These are phyloP conservation scores for Clarias magur DNA, from an alignment of 2,113 vertebrate genomes.

Conservation along the genomic window DNA sequence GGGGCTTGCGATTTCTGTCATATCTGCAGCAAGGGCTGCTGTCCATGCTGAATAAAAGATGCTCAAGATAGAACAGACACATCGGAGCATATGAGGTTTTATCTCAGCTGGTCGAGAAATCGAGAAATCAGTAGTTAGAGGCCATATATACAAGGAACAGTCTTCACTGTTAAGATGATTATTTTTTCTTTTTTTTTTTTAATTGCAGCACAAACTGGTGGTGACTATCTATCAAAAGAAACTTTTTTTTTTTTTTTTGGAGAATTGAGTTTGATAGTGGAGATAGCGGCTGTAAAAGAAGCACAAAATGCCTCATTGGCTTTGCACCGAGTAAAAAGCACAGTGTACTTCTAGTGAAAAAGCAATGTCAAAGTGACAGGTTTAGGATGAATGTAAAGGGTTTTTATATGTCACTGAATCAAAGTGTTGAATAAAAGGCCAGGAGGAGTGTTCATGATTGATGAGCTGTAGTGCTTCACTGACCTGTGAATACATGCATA, in stretches of 20 bases:
- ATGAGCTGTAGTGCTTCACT: slow-evolving; percentile 44
- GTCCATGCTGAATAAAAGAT: slow-evolving; percentile 62
- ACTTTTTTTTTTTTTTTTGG: slow-evolving; percentile 59
- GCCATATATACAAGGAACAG: slow-evolving; percentile 51
- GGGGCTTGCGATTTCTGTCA: slow-evolving; percentile 57
- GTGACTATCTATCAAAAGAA: slow-evolving; percentile 67
- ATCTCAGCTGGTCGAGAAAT: slow-evolving; percentile 56
- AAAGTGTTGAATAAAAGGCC: slow-evolving; percentile 43
- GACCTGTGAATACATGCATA: slow-evolving; percentile 23
- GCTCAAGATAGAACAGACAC: slow-evolving; percentile 58
- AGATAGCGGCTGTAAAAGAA: slow-evolving; percentile 65
- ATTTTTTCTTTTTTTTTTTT: background rate
- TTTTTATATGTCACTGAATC: slow-evolving; percentile 65
- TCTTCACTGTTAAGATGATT: slow-evolving; percentile 25
- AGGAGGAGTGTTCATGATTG: slow-evolving; percentile 56
- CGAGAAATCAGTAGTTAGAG: slow-evolving; percentile 47
- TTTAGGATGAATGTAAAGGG: slow-evolving; percentile 55
- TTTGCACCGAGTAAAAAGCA: slow-evolving; percentile 60
- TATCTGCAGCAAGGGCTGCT: slow-evolving; percentile 62
- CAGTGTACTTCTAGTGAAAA: slow-evolving; percentile 55
- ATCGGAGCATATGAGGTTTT: slow-evolving; percentile 55
- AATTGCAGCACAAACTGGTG: background rate
- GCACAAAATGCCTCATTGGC: slow-evolving; percentile 56
- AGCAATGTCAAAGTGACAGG: slow-evolving; percentile 56
- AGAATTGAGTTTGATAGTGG: slow-evolving; percentile 65